Conservation (phyloP, 1,140 invertebrate genomes). For the Tribolium madens region DNA sequence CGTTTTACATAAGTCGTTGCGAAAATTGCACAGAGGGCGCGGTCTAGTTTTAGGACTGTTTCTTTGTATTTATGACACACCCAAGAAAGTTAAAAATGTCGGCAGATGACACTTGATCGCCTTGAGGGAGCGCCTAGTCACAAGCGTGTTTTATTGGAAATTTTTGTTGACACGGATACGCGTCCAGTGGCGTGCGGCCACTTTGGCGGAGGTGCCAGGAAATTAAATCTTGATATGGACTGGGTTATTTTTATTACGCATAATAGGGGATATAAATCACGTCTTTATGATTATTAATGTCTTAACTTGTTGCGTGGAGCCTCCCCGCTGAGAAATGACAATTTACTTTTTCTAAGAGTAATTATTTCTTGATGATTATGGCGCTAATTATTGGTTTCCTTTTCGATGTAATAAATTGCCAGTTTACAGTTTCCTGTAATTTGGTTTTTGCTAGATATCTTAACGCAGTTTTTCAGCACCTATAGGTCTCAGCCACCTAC, state of each 20-base stretch:
- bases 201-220: conserved; percentile 4
- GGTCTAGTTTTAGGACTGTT: conserved; percentile 4
- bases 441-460: background rate
- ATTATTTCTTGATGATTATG: background rate
- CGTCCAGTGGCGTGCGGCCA: background rate
- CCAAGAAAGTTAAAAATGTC: conserved; percentile 32
- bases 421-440: background rate
- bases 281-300: background rate
- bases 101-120: conserved; percentile 44
- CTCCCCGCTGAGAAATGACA: background rate
- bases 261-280: background rate
- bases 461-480: background rate
- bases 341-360: background rate
- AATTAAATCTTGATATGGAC: background rate
- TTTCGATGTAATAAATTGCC: background rate
- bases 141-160: background rate
- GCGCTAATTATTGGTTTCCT: background rate
- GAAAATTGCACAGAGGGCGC: background rate
- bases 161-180: conserved; percentile 26
- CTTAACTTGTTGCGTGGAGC: background rate
- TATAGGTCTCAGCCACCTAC: background rate
- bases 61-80: background rate
- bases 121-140: conserved; percentile 29
- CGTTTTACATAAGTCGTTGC: conserved; percentile 21
- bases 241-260: background rate